Conservation (phyloP, 2,113 vertebrate genomes). For the Malurus elegans region DNA sequence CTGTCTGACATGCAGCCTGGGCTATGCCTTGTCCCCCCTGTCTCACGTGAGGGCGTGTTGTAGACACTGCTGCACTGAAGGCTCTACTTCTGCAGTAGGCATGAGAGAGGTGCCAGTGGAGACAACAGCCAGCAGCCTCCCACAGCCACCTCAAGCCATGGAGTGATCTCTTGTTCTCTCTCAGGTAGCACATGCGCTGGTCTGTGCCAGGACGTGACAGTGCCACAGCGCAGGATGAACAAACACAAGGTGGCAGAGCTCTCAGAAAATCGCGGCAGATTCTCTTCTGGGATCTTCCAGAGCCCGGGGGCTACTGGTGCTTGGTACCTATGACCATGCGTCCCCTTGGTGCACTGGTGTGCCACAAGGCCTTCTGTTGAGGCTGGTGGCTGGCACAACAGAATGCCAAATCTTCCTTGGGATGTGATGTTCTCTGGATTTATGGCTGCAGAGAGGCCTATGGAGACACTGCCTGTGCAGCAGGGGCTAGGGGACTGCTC, state of each 20-base stretch:
- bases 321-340: accelerated
- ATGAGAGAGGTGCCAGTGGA: accelerated
- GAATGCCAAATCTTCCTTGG: not conserved
- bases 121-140: not conserved
- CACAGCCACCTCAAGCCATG: not conserved
- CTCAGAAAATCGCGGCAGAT: not conserved
- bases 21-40: accelerated
- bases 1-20: not conserved
- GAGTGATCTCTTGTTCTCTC: accelerated
- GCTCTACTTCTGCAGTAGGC: not conserved
- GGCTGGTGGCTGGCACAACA: not conserved
- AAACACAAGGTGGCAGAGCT: conserved; percentile 49
- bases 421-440: not conserved
- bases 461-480: accelerated
- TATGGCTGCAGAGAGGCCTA: accelerated
- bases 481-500: not conserved
- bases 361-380: not conserved
- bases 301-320: not conserved
- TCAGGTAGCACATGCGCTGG: accelerated
- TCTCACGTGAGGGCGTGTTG: accelerated
- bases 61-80: not conserved
- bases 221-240: accelerated
- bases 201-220: accelerated
- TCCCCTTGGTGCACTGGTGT: not conserved
- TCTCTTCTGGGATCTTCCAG: not conserved